Base-by-base conservation (phyloP, 2,888 invertebrate genomes). In the Drosophila atripex region DNA sequence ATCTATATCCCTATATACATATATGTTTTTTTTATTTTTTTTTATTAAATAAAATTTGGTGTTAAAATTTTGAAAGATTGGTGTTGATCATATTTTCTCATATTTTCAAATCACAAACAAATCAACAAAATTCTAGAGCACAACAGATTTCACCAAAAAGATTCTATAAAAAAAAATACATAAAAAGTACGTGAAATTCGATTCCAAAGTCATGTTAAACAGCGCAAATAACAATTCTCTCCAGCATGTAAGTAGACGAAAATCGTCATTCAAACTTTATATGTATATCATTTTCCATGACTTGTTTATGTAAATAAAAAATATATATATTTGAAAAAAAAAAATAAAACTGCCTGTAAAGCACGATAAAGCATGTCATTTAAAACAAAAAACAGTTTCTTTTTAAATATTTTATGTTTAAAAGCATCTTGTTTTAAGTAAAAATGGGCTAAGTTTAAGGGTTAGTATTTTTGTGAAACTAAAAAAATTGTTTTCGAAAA, bases 161-260 rank as follows among this genome's bases (percentile, higher is more conserved):
- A 57, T 54, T 35, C n/a, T 6, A 32, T 12, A 35, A 6, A 35
- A 35, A 14, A n/a, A 35, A 72, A 65, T 58, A 75, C 49, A 70
- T 56, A 74, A 79, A 79, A 18, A 8, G 21, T 21, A 5, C 61
- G 76, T 23, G 63, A 87, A 54, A 79, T 79, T 77, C 66, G 74
- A 82, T 70, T 69, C 45, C 54, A 78, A 75, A 87, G 77, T 87
- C 69, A 83, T 84, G 83, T 77, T 87, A 73, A 82, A 77, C 80
- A 79, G 80, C 83, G 88, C 70, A 73, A 87, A 82, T 82, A 74
- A 76, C 79, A 84, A 77, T 84, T 77, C 72, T 79, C 86, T 79
- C 71, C 88, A 83, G 88, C 83, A 84, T 87, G 83, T 84, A 84
- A 84, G 83, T 84, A 87, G 88, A 86, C 61, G 64, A 64, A 65